Conservation (phyloP, 2,888 invertebrate species). For the Alloscopus bannaensis region DNA sequence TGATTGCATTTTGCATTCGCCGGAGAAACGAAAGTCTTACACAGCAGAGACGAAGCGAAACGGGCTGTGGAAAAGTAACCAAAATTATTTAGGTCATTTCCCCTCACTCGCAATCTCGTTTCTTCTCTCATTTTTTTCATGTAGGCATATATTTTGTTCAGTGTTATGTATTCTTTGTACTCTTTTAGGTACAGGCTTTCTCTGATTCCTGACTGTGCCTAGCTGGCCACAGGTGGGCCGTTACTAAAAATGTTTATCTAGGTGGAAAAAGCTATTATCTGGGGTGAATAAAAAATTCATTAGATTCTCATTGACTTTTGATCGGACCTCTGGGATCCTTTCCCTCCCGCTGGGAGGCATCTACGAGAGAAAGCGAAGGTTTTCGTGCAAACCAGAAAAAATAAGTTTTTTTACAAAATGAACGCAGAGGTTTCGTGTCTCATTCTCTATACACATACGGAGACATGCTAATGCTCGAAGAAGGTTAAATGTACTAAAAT, state of each 20-base stretch:
- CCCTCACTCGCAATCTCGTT: background rate
- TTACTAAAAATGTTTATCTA: conserved; percentile 40
- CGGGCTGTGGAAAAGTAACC: background rate
- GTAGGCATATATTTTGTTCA: too few relatives aligned
- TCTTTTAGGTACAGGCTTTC: too few relatives aligned
- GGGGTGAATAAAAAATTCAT: conserved; percentile 54
- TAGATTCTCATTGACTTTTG: conserved; percentile 56
- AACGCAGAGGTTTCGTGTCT: background rate
- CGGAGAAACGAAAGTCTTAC: too few relatives aligned
- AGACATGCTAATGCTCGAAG: conserved; percentile 13
- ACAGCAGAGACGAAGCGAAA: background rate
- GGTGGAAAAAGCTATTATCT: conserved; percentile 55
- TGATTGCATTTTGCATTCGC: too few relatives aligned
- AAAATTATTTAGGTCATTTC: background rate
- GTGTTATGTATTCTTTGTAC: too few relatives aligned
- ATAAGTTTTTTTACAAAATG: background rate
- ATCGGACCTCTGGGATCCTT: conserved; percentile 49
- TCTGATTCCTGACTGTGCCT: too few relatives aligned
- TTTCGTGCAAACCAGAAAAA: background rate
- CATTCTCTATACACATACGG: background rate
- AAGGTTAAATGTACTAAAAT: too few relatives aligned
- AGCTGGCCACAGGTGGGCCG: conserved; percentile 53
- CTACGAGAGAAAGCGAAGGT: background rate
- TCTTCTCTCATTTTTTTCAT: conserved; percentile 7
- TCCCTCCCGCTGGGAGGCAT: conserved; percentile 19